Evolutionary conservation across 2,113 vertebrate genomes (phyloP).

Genomic region (Diadophis punctatus): DNA sequence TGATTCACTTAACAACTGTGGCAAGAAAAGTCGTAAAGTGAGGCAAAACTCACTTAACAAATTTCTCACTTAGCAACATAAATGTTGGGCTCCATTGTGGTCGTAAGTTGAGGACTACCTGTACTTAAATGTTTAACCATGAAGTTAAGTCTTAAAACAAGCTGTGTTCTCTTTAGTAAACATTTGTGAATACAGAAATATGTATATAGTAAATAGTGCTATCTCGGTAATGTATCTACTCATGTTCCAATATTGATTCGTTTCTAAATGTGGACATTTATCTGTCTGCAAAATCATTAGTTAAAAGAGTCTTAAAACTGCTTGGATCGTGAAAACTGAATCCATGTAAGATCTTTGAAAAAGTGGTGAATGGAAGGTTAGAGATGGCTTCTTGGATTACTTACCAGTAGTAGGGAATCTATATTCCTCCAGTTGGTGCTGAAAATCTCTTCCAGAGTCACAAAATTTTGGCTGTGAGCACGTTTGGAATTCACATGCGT

Average conservation of each 20-base stretch:
- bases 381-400: neutral
- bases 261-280: neutral
- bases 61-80: no score
- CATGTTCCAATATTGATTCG: neutral
- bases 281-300: neutral
- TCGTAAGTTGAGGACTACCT: no score
- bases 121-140: neutral
- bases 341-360: neutral
- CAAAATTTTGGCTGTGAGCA: neutral
- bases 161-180: neutral
- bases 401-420: neutral
- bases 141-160: neutral
- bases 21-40: no score
- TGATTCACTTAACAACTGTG: no score
- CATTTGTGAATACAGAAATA: neutral
- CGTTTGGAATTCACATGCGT: neutral
- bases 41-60: no score
- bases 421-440: neutral
- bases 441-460: neutral
- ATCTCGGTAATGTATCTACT: neutral
- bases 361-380: neutral
- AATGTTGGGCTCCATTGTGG: no score
- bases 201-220: neutral
- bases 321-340: neutral
- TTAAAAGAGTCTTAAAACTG: neutral